Conservation (phyloP, 2,888 invertebrate genomes). For the Agonopterix heracliana region DNA sequence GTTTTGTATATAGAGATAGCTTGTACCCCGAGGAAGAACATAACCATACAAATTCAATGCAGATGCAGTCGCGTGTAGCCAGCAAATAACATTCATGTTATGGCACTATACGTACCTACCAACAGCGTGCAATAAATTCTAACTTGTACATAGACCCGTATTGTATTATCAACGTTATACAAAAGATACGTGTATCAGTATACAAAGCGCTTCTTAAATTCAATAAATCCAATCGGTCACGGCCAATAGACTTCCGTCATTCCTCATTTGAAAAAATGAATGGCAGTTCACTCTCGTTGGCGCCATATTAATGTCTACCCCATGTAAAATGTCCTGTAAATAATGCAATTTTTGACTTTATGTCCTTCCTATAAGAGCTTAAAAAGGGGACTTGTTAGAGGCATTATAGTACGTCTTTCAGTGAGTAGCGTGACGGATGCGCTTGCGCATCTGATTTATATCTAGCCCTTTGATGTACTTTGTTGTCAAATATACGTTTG, state of each 20-base stretch:
- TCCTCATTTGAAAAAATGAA: slow-evolving; percentile 22
- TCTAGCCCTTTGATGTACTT: slow-evolving; percentile 52
- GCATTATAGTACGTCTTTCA: slow-evolving; percentile 45
- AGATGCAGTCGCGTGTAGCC: too few species aligned
- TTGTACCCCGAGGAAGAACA: too few species aligned
- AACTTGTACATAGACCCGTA: background rate
- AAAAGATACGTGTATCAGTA: background rate
- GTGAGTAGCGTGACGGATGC: slow-evolving; percentile 35
- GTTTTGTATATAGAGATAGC: too few species aligned
- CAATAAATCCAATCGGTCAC: slow-evolving; percentile 43
- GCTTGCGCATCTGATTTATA: slow-evolving; percentile 43
- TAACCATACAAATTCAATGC: too few species aligned
- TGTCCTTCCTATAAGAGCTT: too few species aligned
- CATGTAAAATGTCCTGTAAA: too few species aligned
- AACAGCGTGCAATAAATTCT: too few species aligned
- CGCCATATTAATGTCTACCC: slow-evolving; percentile 43
- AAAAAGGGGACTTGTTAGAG: slow-evolving; percentile 30
- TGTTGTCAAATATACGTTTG: slow-evolving; percentile 22
- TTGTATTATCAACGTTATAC: slow-evolving; percentile 3
- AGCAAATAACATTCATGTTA: too few species aligned
- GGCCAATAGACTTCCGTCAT: slow-evolving; percentile 34
- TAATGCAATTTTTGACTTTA: too few species aligned
- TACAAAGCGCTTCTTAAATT: slow-evolving; percentile 15
- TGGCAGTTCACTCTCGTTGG: slow-evolving; percentile 28
- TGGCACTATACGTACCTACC: too few species aligned